phyloP scores from a whole-genome alignment of 1,140 invertebrate genomes.

The Heliconius nattereri region DNA sequence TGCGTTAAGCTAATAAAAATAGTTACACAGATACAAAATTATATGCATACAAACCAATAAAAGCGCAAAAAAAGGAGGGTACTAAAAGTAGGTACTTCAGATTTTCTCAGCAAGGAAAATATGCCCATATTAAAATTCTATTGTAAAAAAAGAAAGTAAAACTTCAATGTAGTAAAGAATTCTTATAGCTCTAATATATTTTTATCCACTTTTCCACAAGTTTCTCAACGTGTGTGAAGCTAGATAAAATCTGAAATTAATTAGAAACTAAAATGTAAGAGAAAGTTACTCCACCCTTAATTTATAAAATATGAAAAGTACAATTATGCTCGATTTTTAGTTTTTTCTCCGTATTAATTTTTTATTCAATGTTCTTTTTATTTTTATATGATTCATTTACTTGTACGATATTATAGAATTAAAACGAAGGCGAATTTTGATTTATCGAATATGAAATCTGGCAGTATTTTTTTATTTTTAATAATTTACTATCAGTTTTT shows the following conservation, averaged over 20 bases:
- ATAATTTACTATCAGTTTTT: too few species aligned
- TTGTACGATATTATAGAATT: neutral
- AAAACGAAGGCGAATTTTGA: too few species aligned
- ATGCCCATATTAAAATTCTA: neutral
- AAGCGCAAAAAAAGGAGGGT: too few species aligned
- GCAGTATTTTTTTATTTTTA: too few species aligned
- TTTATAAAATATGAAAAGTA: conserved; percentile 8
- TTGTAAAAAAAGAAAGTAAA: neutral
- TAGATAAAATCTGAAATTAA: neutral
- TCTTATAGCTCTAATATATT: neutral
- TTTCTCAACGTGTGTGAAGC: neutral
- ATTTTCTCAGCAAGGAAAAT: too few species aligned
- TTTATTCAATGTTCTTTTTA: neutral
- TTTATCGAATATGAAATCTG: too few species aligned
- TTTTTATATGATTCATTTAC: neutral
- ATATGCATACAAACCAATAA: too few species aligned
- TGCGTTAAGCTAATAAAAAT: too few species aligned
- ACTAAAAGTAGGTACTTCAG: too few species aligned
- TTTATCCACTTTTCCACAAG: neutral
- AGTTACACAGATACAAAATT: too few species aligned
- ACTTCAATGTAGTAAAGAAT: neutral
- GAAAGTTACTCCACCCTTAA: neutral
- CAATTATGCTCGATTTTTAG: neutral
- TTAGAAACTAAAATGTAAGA: neutral
- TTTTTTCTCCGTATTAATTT: neutral